A percentile compares a stretch with the other conserved stretches of the same genome.
These are phyloP conservation scores for Palythoa heliodiscus DNA, from an alignment of 92 coral and sea anemone species.

Conservation along the genomic window DNA sequence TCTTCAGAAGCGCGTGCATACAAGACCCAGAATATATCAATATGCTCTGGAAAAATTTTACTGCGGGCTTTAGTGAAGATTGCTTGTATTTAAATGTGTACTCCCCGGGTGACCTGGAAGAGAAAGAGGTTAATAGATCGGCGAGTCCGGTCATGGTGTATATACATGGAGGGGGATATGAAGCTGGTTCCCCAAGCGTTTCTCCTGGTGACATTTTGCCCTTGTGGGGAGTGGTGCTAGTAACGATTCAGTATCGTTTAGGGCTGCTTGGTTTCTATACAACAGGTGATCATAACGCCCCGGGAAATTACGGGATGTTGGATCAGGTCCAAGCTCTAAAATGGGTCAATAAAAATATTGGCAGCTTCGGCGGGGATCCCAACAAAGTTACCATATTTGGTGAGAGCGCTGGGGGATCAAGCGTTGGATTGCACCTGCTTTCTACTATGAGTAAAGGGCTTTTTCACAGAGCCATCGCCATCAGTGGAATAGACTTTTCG, in stretches of 20 bases:
- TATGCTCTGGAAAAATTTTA: constrained; percentile 65
- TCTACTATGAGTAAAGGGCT: constrained; percentile 77
- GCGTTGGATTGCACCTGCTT: constrained; percentile 73
- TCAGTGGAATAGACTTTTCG: constrained; percentile 77
- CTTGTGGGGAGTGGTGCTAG: constrained; percentile 82
- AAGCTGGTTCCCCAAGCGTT: constrained; percentile 78
- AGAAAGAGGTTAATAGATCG: constrained; percentile 1
- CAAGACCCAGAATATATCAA: constrained; percentile 68
- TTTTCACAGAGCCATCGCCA: constrained; percentile 78
- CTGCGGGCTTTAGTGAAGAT: constrained; percentile 31
- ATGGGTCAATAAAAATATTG: constrained; percentile 79
- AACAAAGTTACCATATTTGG: constrained; percentile 85
- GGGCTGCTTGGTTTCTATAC: constrained; percentile 84
- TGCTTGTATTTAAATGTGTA: constrained; percentile 81
- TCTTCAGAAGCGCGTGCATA: constrained; percentile 65
- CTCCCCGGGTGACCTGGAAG: constrained; percentile 38
- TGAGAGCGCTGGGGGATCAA: constrained; percentile 90
- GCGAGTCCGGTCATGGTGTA: constrained; percentile 83
- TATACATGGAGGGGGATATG: constrained; percentile 91
- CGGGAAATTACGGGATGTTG: constrained; percentile 88
- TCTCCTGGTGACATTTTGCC: constrained; percentile 86
- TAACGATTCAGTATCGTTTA: constrained; percentile 84
- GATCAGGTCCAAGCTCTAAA: constrained; percentile 81
- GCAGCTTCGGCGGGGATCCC: constrained; percentile 74
- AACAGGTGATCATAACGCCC: constrained; percentile 73